Evolutionary conservation across 2,797 vertebrate species (phyloP), one percentile per base, ranked within the genome.

Genomic region (Ciconia nigra): DNA sequence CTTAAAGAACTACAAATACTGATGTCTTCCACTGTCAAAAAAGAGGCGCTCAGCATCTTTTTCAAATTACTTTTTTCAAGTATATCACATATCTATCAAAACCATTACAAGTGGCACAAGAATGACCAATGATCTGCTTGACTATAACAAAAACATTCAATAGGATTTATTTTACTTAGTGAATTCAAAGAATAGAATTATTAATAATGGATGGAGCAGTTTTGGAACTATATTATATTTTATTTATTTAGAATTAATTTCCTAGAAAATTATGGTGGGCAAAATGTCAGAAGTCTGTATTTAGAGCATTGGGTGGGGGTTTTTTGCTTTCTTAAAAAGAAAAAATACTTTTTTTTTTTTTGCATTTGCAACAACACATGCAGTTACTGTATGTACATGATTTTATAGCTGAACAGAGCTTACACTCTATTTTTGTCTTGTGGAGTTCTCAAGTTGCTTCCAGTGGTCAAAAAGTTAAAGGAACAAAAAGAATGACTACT

Each of bases 221-320:
- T 65, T 51, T 24, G 29, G 33, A 83, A 55, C 16, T 6, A 44
- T 13, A 55, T n/a, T 41, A 51, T 58, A 54, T 81, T 91, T 92
- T 71, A 71, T 67, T 87, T 71, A 89, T 70, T 79, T 41, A 70
- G 21, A 89, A 87, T 46, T 88, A 5, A 79, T 76, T 47, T 90
- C 41, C 58, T 49, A 83, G 31, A 77, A 82, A 94, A 57, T 52
- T 42, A 62, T 14, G 8, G n/a, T 44, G 39, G 11, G 10, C 39
- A 91, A 31, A 69, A 76, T 37, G 12, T 37, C 66, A 76, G 29
- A 69, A 67, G 9, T 25, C n/a, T 52, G 7, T 44, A 67, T 11
- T 69, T 83, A n/a, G 25, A 49, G 5, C 7, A 3, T 5, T 63
- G 10, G 9, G 2, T 5, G 6, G 8, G 19, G 1, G 2, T 7